Evolutionary conservation across 2,797 vertebrate genomes (phyloP).

Genomic region (Enteromius mattozi): DNA sequence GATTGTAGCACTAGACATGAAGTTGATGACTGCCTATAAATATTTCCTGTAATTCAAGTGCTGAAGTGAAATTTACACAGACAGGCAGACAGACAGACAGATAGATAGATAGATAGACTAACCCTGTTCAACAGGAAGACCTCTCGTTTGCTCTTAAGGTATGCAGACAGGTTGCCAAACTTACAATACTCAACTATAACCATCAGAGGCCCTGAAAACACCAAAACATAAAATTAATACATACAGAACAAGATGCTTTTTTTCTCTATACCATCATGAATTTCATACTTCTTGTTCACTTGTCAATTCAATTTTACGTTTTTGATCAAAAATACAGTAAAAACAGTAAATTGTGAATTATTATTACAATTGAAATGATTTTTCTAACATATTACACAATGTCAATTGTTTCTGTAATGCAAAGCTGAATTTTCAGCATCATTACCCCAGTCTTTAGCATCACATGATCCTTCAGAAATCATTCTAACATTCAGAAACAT

Average conservation of each 20-base stretch:
- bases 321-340: neutral
- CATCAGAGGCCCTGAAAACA: conserved; percentile 87
- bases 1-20: too few species aligned
- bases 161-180: conserved; percentile 92
- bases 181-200: conserved; percentile 95
- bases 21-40: too few species aligned
- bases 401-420: neutral
- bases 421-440: neutral
- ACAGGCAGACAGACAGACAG: neutral
- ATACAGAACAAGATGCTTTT: neutral
- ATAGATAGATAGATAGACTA: conserved; percentile 37
- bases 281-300: neutral
- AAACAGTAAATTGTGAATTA: neutral
- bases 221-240: neutral
- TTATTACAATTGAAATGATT: neutral
- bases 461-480: neutral
- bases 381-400: neutral
- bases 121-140: conserved; percentile 85
- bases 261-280: neutral
- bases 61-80: too few species aligned
- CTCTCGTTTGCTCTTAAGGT: conserved; percentile 90
- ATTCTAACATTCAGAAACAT: neutral
- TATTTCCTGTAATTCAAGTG: too few species aligned
- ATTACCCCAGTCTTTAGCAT: neutral
- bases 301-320: neutral